These are phyloP conservation scores for Drosophila robusta DNA, from an alignment of 2,888 invertebrate genomes.

Conservation along the genomic window DNA sequence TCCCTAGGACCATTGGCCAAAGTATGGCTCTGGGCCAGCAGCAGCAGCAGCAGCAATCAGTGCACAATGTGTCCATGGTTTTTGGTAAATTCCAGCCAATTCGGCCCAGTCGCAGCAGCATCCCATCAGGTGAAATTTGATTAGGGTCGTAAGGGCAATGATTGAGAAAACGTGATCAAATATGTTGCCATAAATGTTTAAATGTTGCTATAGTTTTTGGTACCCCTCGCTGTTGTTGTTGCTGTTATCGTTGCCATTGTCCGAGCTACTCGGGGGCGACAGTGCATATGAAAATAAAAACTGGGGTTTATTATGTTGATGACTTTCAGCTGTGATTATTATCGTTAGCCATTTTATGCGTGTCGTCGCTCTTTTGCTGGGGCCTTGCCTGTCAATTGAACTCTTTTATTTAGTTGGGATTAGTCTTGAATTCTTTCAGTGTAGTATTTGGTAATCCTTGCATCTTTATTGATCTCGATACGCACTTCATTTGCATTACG, in stretches of 20 bases:
- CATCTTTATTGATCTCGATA: neutral
- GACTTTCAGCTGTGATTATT: slow-evolving; percentile 77
- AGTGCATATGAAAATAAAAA: slow-evolving; percentile 64
- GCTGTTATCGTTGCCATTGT: slow-evolving; percentile 45
- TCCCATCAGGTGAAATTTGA: slow-evolving; percentile 84
- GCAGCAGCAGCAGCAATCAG: slow-evolving; percentile 61
- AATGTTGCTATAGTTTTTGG: slow-evolving; percentile 70
- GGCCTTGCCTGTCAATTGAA: neutral
- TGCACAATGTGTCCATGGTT: slow-evolving; percentile 77
- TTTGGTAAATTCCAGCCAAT: slow-evolving; percentile 65
- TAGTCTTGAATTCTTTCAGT: neutral
- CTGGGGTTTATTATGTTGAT: slow-evolving; percentile 77
- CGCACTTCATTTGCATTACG: neutral
- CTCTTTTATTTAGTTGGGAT: neutral
- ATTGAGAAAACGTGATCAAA: slow-evolving; percentile 83
- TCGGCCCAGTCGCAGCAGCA: slow-evolving; percentile 26
- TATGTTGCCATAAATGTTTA: slow-evolving; percentile 80
- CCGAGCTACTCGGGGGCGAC: slow-evolving; percentile 26
- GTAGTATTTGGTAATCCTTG: slow-evolving; percentile 8
- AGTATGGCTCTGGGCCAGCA: slow-evolving; percentile 34
- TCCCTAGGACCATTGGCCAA: slow-evolving; percentile 22
- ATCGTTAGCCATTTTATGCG: slow-evolving; percentile 60
- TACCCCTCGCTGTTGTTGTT: slow-evolving; percentile 3
- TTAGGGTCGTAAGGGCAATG: slow-evolving; percentile 83
- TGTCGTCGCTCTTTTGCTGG: slow-evolving; percentile 48